Conservation (phyloP, 2,888 invertebrate species). For the Archaeoteleia sp. region DNA sequence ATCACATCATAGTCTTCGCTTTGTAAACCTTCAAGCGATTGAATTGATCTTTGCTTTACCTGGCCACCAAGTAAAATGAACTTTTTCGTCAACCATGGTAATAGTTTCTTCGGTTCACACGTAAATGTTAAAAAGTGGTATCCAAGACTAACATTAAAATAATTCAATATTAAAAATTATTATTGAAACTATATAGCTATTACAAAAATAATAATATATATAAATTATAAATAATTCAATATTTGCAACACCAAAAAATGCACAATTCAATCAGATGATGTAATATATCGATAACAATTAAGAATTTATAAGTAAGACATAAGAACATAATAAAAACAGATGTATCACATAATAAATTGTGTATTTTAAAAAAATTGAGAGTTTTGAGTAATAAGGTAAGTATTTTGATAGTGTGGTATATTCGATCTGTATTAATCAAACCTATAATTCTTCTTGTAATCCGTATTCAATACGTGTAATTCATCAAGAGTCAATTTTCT, state of each 20-base stretch:
- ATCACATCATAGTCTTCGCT: conserved; percentile 79
- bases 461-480: conserved; percentile 61
- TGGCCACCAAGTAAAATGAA: conserved; percentile 80
- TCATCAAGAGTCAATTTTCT: conserved; percentile 70
- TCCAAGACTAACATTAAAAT: conserved; percentile 77
- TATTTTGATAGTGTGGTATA: no score
- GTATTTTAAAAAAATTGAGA: no score
- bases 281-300: no score
- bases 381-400: no score
- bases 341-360: no score
- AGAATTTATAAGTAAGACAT: no score
- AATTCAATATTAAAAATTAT: conserved; percentile 2
- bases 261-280: no score
- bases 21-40: conserved; percentile 76
- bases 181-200: neutral
- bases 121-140: conserved; percentile 81
- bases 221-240: no score
- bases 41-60: conserved; percentile 76
- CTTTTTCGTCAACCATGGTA: conserved; percentile 81
- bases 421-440: conserved; percentile 49
- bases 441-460: conserved; percentile 73
- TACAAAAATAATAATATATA: neutral
- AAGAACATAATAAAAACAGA: no score
- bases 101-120: conserved; percentile 80
- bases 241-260: no score